Conservation (phyloP, 2,888 invertebrate genomes). For the Oxytorus armatus region DNA sequence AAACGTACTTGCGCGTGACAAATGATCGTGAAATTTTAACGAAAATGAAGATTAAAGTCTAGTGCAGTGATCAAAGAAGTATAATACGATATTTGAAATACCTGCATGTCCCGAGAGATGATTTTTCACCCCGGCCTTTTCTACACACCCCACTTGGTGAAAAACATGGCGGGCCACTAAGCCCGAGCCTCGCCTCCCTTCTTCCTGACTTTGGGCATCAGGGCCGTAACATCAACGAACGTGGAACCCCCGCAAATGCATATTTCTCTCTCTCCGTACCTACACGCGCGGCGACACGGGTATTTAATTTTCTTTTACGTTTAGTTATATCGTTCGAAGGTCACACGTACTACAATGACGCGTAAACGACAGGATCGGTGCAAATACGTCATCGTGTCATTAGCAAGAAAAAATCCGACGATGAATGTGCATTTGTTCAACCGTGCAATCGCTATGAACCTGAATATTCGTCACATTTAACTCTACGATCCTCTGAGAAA, state of each 20-base stretch:
- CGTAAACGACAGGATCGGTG: too few relatives aligned
- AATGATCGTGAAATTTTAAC: not conserved
- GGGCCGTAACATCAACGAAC: slow-evolving; percentile 42
- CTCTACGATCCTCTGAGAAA: too few relatives aligned
- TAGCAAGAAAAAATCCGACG: too few relatives aligned
- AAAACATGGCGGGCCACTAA: slow-evolving; percentile 90
- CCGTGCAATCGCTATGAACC: too few relatives aligned
- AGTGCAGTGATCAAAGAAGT: not conserved
- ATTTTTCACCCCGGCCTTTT: slow-evolving; percentile 84
- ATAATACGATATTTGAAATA: slow-evolving; percentile 72
- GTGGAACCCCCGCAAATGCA: not conserved
- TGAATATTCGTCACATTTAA: too few relatives aligned
- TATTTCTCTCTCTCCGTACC: too few relatives aligned
- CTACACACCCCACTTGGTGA: slow-evolving; percentile 89
- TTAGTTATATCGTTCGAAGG: too few relatives aligned
- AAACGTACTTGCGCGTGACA: slow-evolving; percentile 35
- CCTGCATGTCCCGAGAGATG: slow-evolving; percentile 84
- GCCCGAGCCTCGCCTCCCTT: slow-evolving; percentile 72
- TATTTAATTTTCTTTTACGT: too few relatives aligned
- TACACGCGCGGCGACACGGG: too few relatives aligned
- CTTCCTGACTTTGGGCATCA: slow-evolving; percentile 65
- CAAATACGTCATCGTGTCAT: too few relatives aligned
- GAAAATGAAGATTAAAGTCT: not conserved
- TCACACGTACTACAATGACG: too few relatives aligned
- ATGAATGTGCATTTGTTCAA: too few relatives aligned